Base-by-base conservation (phyloP, 2,113 vertebrate species). In the Oryzias melastigma region DNA sequence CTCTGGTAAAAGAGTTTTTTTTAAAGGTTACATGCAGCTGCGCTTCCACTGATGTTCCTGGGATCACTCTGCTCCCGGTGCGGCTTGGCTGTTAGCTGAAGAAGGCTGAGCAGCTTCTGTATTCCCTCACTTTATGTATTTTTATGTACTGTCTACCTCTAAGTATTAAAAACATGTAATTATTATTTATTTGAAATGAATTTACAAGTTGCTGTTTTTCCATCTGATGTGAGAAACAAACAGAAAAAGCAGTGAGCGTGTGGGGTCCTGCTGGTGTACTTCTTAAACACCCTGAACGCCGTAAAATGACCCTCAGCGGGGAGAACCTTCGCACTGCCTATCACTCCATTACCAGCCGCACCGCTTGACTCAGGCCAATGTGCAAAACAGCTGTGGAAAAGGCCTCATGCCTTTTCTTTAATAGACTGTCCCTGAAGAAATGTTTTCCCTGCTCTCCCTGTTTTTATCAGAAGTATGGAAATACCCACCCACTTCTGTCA, bases 401-500 rank as follows among this genome's bases (percentile, higher is more conserved):
- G 87, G 77, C 86, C 85, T 89, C 82, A 81, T 89, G 87, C 75
- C 61, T 87, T 87, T 80, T 88, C 83, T 87, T 88, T 87, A 90
- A 87, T 83, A 90, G 85, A 85, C 73, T 78, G 86, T 92, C 89
- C 87, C 88, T 80, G 87, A 86, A 90, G 91, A 92, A 90, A 91
- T 84, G 83, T 87, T 91, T 89, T 92, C 90, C 87, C 88, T 74
- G 81, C 79, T 87, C 86, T 86, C 82, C 80, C 81, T 82, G 75
- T 88, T 91, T 92, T 91, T 92, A 92, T 92, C 92, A 91, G 90
- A 91, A 90, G 87, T 83, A 85, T 56, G 88, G 87, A 91, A 90
- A 90, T 85, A 88, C 87, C 91, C 91, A 87, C 91, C 92, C 91
- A 91, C 86, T 89, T 89, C 86, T 91, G 91, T 93, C 92, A 92